Evolutionary conservation across 2,797 vertebrate genomes (phyloP).

Genomic region (Schizothorax lantsangensis): DNA sequence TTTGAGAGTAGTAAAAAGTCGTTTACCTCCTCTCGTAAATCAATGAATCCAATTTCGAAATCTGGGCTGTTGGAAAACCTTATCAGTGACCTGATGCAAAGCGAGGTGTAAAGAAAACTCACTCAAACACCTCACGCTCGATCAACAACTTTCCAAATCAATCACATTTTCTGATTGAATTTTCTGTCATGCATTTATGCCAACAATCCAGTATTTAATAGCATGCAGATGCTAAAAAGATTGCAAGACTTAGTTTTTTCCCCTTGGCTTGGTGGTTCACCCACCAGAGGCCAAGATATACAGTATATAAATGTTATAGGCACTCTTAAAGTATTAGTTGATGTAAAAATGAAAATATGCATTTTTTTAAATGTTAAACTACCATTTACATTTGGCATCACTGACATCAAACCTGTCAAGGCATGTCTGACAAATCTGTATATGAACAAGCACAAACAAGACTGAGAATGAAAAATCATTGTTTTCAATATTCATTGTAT

Average conservation of each 20-base stretch:
- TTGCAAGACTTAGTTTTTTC: background rate
- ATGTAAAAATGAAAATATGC: background rate
- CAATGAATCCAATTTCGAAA: conserved; percentile 63
- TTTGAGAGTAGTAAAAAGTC: conserved; percentile 53
- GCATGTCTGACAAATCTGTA: background rate
- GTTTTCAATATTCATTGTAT: background rate
- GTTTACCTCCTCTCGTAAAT: conserved; percentile 58
- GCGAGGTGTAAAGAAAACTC: conserved; percentile 21
- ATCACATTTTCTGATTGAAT: conserved; percentile 36
- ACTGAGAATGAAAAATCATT: background rate
- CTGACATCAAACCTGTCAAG: background rate
- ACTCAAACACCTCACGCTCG: background rate
- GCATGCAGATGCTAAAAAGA: conserved; percentile 46
- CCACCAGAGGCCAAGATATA: background rate
- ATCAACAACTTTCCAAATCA: conserved; percentile 32
- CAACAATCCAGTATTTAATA: conserved; percentile 9
- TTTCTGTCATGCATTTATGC: conserved; percentile 34
- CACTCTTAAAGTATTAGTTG: background rate
- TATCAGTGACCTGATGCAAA: conserved; percentile 54
- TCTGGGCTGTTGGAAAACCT: conserved; percentile 55
- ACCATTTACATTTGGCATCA: background rate
- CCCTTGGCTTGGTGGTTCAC: background rate
- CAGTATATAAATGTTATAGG: background rate
- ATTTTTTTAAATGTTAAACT: background rate
- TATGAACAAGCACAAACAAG: background rate